Conservation (phyloP, 2,888 invertebrate species). For the Argynnis bischoffii region DNA sequence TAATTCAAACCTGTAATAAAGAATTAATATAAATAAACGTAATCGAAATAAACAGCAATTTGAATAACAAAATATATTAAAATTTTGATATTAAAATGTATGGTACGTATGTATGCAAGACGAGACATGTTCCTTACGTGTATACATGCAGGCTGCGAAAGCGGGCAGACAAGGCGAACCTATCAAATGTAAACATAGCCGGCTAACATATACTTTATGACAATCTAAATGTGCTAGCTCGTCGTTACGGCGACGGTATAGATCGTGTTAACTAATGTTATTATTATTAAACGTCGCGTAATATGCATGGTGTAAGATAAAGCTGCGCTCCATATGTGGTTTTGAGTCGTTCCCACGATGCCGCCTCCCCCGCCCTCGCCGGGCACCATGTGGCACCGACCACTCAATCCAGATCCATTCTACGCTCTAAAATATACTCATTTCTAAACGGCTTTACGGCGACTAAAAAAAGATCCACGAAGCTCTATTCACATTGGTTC, state of each 20-base stretch:
- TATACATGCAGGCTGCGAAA: constrained; percentile 24
- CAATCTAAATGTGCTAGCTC: constrained; percentile 61
- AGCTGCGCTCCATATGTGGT: constrained; percentile 79
- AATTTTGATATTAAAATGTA: constrained; percentile 24
- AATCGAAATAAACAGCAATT: background rate
- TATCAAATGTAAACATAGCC: constrained; percentile 44
- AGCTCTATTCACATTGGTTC: constrained; percentile 55
- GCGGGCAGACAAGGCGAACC: constrained; percentile 38
- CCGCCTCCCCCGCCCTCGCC: constrained; percentile 51
- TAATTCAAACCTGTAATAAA: background rate
- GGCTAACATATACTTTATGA: constrained; percentile 41
- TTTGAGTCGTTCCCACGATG: constrained; percentile 69
- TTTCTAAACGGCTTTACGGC: constrained; percentile 32
- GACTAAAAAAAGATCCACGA: constrained; percentile 36
- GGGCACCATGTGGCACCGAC: constrained; percentile 67
- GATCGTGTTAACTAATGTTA: constrained; percentile 69
- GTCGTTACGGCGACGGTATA: constrained; percentile 59
- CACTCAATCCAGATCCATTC: constrained; percentile 57
- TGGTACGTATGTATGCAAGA: constrained; percentile 39
- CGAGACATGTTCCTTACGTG: constrained; percentile 32
- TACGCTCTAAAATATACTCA: constrained; percentile 38
- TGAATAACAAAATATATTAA: constrained; percentile 1
- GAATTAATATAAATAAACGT: constrained; percentile 2
- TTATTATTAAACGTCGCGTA: constrained; percentile 71
- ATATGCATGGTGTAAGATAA: constrained; percentile 69